Evolutionary conservation across 2,797 vertebrate genomes (phyloP).

Genomic region (Sternotherus odoratus): DNA sequence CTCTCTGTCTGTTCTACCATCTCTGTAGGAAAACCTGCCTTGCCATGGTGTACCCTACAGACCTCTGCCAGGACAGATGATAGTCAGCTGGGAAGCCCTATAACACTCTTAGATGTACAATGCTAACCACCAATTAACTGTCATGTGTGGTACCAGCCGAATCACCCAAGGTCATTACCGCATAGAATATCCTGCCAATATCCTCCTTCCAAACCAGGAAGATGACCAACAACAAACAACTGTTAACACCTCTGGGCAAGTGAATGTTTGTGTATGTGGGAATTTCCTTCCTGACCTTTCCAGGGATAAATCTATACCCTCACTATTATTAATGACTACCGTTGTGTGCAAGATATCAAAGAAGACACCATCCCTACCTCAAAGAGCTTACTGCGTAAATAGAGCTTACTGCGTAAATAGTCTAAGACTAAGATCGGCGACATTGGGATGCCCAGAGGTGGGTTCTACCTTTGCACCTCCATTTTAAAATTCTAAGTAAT

Average conservation of each 20-base stretch:
- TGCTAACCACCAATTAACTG: fast-evolving
- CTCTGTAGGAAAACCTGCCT: not conserved
- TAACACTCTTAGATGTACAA: not conserved
- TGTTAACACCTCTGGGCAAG: not conserved
- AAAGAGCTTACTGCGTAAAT: not conserved
- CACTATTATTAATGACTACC: not conserved
- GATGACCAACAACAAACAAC: not conserved
- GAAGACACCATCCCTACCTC: not conserved
- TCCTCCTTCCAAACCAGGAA: not conserved
- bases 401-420: not conserved
- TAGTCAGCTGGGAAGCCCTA: not conserved
- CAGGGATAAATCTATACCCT: fast-evolving
- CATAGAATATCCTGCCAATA: fast-evolving
- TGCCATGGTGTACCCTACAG: not conserved
- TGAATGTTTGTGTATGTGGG: not conserved
- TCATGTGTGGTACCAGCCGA: fast-evolving
- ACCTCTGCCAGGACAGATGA: not conserved
- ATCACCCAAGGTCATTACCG: not conserved
- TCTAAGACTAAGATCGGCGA: not conserved
- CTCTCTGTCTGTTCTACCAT: not conserved
- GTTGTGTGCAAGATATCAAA: not conserved
- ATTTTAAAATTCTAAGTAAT: not conserved
- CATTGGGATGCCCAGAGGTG: not conserved
- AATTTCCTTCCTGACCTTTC: not conserved
- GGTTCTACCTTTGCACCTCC: not conserved